Conservation (phyloP, 2,113 vertebrate genomes). For the Leucopsar rothschildi region DNA sequence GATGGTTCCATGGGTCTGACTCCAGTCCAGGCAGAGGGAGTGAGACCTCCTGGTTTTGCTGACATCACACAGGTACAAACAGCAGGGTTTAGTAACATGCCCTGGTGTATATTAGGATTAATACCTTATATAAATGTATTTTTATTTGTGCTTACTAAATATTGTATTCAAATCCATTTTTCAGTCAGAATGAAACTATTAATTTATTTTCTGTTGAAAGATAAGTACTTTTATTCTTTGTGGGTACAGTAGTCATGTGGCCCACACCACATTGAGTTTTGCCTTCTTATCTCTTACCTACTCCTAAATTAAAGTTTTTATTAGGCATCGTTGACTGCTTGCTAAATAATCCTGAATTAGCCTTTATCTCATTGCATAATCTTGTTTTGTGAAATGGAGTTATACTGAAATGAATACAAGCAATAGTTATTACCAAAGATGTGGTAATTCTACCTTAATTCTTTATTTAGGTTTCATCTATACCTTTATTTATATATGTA, state of each 20-base stretch:
- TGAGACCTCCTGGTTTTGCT: background rate
- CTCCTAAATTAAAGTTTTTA: background rate
- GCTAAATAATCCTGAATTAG: background rate
- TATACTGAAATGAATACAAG: background rate
- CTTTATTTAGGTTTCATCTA: background rate
- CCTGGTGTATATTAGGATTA: background rate
- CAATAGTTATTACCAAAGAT: background rate
- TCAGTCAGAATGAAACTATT: background rate
- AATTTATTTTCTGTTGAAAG: background rate
- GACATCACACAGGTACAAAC: too few relatives aligned
- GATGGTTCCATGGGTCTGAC: background rate
- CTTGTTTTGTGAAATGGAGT: background rate
- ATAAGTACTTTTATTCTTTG: background rate
- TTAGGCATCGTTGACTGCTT: background rate
- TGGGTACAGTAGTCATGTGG: background rate
- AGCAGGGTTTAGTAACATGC: background rate
- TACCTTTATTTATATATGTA: background rate
- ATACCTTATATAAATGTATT: background rate
- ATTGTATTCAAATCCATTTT: background rate
- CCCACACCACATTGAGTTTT: rapidly evolving
- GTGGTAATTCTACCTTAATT: background rate
- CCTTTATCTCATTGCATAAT: background rate
- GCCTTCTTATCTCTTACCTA: background rate
- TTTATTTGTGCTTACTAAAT: background rate
- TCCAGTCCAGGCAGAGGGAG: background rate